Evolutionary conservation across 2,113 vertebrate species (phyloP).

Genomic region (Alethe diademata): DNA sequence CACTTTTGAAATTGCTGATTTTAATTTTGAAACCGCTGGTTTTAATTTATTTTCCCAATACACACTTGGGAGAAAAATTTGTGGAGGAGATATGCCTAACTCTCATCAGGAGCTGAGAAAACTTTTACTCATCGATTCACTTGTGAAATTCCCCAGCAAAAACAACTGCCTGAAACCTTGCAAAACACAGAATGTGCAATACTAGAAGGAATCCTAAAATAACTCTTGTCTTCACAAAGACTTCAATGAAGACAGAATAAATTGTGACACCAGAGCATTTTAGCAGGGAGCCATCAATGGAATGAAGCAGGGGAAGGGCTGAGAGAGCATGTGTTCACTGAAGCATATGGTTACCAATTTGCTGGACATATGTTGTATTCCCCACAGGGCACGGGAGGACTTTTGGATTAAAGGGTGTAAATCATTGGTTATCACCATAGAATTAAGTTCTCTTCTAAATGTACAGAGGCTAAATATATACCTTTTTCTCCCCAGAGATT

Average conservation of each 20-base stretch:
- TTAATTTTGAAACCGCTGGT: background rate
- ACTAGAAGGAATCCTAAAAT: background rate
- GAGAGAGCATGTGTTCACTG: background rate
- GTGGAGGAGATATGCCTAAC: background rate
- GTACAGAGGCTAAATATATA: constrained; percentile 55
- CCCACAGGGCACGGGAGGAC: constrained; percentile 35
- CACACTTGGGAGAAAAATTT: background rate
- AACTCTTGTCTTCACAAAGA: background rate
- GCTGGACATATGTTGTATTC: constrained; percentile 55
- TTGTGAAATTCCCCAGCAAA: constrained; percentile 2
- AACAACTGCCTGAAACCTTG: background rate
- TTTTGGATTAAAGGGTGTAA: constrained; percentile 60
- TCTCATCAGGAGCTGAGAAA: background rate
- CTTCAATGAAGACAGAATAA: background rate
- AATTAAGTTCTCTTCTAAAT: constrained; percentile 55
- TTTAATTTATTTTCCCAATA: background rate
- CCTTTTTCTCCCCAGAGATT: constrained; percentile 36
- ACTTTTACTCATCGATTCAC: background rate
- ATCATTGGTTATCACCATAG: constrained; percentile 57
- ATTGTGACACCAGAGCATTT: background rate
- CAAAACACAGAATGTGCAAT: background rate
- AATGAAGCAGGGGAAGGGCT: background rate
- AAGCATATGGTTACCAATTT: constrained; percentile 63
- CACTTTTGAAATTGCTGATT: background rate
- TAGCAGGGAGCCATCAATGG: background rate